Evolutionary conservation across 2,113 vertebrate species (phyloP).

Genomic region (Cryptotis parvus): DNA sequence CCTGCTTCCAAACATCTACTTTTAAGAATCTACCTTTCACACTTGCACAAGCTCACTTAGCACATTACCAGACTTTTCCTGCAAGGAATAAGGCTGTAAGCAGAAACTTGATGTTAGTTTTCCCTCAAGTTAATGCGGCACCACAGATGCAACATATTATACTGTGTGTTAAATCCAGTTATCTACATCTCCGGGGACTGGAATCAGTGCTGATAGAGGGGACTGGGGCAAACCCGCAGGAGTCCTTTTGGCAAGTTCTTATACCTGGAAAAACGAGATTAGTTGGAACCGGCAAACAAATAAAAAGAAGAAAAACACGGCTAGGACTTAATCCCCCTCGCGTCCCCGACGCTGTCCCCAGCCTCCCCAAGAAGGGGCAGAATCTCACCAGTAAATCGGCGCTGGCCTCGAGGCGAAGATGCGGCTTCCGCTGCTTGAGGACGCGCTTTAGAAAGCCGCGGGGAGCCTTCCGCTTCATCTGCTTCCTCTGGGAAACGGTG

Average conservation of each 20-base stretch:
- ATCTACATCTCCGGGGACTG: background rate
- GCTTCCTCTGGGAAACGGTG: background rate
- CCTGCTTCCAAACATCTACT: background rate
- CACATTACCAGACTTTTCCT: background rate
- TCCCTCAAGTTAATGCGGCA: background rate
- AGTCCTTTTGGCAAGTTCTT: background rate
- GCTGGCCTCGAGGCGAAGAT: slow-evolving; percentile 78
- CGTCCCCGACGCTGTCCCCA: background rate
- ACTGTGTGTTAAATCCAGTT: background rate
- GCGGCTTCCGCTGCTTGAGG: slow-evolving; percentile 83
- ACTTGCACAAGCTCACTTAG: background rate
- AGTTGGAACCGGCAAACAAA: background rate
- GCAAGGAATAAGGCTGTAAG: background rate
- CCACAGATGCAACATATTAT: no score
- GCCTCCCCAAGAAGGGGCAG: background rate
- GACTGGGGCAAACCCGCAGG: background rate
- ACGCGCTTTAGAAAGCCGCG: slow-evolving; percentile 82
- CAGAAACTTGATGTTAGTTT: background rate
- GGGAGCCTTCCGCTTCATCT: slow-evolving; percentile 77
- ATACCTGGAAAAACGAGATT: background rate
- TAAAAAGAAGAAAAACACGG: no score
- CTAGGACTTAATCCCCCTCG: no score
- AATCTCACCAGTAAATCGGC: slow-evolving; percentile 88
- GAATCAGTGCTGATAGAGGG: background rate
- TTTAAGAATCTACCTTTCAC: background rate